Conservation (phyloP, 1,140 invertebrate species). For the Atta colombica region DNA sequence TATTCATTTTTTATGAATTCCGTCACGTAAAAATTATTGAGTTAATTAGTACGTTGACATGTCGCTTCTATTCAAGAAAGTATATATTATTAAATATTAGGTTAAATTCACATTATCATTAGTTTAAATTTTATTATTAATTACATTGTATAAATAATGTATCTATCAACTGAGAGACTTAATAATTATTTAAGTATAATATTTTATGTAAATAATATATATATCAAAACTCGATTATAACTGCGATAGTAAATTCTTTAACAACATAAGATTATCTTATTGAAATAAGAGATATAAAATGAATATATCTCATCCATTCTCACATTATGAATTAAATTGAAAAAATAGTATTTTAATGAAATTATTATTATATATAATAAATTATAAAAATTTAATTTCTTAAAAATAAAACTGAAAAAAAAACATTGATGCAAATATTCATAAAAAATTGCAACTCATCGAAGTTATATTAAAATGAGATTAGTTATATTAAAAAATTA, state of each 20-base stretch:
- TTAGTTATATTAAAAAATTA: background rate
- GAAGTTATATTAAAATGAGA: background rate
- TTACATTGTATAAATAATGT: constrained; percentile 9
- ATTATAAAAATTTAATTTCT: background rate
- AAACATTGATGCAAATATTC: background rate
- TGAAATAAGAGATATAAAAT: background rate
- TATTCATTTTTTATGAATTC: constrained; percentile 24
- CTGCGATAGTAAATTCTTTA: background rate
- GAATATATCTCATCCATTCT: background rate
- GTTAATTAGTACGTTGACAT: background rate
- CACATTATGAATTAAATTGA: no score
- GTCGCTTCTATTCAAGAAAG: background rate
- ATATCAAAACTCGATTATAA: background rate
- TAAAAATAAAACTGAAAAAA: background rate
- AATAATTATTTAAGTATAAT: background rate
- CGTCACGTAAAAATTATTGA: background rate
- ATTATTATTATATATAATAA: background rate
- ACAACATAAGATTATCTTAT: background rate
- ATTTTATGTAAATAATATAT: background rate
- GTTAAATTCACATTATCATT: no score
- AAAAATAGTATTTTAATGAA: no score
- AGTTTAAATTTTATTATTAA: background rate
- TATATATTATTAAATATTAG: background rate
- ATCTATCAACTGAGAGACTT: background rate
- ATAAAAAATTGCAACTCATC: background rate